These are phyloP conservation scores for Eulimnadia texana DNA, from an alignment of 1,140 invertebrate species.

Conservation along the genomic window DNA sequence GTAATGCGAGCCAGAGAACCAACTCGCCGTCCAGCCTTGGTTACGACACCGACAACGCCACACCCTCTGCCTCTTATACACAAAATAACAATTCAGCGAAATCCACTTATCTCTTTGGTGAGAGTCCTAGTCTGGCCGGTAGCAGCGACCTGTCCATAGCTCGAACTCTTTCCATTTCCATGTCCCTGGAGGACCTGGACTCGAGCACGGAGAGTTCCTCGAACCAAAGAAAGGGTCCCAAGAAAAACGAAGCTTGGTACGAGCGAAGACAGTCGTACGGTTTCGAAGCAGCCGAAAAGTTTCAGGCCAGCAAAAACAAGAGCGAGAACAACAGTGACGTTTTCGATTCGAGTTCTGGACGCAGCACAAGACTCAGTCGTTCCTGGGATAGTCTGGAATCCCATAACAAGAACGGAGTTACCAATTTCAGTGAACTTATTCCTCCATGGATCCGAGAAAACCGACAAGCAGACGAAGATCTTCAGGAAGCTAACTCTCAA, in stretches of 20 bases:
- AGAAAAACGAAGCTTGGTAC: slow-evolving; percentile 13
- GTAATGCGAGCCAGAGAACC: background rate
- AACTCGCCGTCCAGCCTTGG: background rate
- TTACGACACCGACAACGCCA: background rate
- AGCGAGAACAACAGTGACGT: slow-evolving; percentile 8
- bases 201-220: slow-evolving; percentile 2
- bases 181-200: slow-evolving; percentile 15
- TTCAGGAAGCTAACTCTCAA: too few relatives aligned
- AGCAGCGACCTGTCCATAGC: slow-evolving; percentile 1
- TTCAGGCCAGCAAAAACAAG: slow-evolving; percentile 2
- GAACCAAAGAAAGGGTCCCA: background rate
- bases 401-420: background rate
- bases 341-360: background rate
- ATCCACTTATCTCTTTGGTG: slow-evolving; percentile 12
- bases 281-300: slow-evolving; percentile 15
- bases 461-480: background rate
- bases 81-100: background rate
- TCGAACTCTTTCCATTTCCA: slow-evolving; percentile 12
- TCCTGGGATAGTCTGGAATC: slow-evolving; percentile 13
- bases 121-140: background rate
- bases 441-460: slow-evolving; percentile 7
- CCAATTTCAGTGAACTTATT: slow-evolving; percentile 1
- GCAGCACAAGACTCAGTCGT: slow-evolving; percentile 10
- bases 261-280: slow-evolving; percentile 13
- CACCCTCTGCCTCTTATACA: background rate